Base-by-base conservation (phyloP, 2,797 vertebrate species). In the Ctenochaetus hawaiiensis region DNA sequence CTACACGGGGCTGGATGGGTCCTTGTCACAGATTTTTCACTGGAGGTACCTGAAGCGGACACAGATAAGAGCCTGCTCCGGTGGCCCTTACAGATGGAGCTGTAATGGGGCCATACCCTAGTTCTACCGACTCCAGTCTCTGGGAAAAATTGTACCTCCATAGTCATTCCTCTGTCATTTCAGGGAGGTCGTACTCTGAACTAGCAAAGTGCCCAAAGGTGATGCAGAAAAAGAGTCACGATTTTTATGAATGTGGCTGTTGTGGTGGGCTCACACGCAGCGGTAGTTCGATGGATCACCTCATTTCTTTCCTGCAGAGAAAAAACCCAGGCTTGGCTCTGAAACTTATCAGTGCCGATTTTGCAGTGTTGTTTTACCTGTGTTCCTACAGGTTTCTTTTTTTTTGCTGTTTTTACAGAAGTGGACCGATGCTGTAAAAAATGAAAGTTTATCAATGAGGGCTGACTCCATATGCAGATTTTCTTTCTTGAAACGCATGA, bases 61-160 rank as follows among this genome's bases (percentile, higher is more conserved):
- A 60, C 78, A 84, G 83, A 88, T 87, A 84, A 86, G 81, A 85
- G 72, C 10, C 58, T 60, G 80, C 82, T 82, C 79, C 17, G 66
- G 83, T 85, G 82, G 80, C 78, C 72, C 74, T 74, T 80, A 58
- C 74, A 82, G 80, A 75, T 83, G 81, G 67, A 82, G 70, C 74
- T 26, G 59, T 91, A 85, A 91, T 86, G 77, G 85, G 84, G 86
- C 85, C 84, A 69, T 78, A 90, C 39, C 70, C 67, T 63, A 85
- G 53, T 81, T 85, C 85, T 59, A 72, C 71, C 48, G 58, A 61
- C 79, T 61, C 58, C 75, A 76, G 74, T 84, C 58, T 88, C 59
- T 71, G 44, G n/a, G 68, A 82, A 73, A 89, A 86, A 80, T 70
- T 68, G 30, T n/a, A n/a, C 62, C 17, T 34, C 56, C 8, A 22